These are phyloP conservation scores for Dunckerocampus dactyliophorus DNA, from an alignment of 2,113 vertebrate species.

Conservation along the genomic window DNA sequence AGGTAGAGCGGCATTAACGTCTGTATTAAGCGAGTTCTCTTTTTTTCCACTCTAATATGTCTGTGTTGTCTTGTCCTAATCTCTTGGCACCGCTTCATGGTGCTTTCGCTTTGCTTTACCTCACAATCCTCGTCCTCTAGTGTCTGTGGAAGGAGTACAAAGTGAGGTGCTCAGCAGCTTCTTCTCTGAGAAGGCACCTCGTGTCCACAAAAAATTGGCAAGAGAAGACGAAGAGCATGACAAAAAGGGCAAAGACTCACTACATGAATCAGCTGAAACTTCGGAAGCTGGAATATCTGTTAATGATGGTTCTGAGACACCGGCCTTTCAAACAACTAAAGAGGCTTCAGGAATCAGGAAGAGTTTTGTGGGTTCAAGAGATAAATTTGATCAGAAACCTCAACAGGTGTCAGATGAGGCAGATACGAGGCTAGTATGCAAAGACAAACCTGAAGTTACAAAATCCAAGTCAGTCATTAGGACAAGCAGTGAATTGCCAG, in stretches of 20 bases:
- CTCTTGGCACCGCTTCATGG: constrained; percentile 55
- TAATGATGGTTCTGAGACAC: constrained; percentile 44
- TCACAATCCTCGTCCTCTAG: constrained; percentile 30
- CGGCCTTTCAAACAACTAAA: not conserved
- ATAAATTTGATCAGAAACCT: not conserved
- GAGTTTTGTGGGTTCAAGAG: not conserved
- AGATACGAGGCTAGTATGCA: not conserved
- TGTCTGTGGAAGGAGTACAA: constrained; percentile 5
- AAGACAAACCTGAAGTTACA: constrained; percentile 1
- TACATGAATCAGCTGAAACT: not conserved
- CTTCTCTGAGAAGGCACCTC: not conserved
- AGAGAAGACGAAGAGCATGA: constrained; percentile 3
- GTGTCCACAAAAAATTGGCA: constrained; percentile 1
- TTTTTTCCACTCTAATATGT: constrained; percentile 19
- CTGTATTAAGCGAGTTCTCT: not conserved
- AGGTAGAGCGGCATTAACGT: constrained; percentile 45
- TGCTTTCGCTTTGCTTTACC: constrained; percentile 45
- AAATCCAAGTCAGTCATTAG: not conserved
- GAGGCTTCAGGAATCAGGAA: not conserved
- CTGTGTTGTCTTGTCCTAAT: constrained; percentile 39
- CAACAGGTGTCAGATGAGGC: not conserved
- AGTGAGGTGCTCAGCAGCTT: constrained; percentile 4
- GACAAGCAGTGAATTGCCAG: not conserved
- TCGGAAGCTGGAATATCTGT: constrained; percentile 30
- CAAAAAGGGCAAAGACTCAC: constrained; percentile 9